These are phyloP conservation scores for Chelmon rostratus DNA, from an alignment of 2,797 vertebrate genomes.

Conservation along the genomic window DNA sequence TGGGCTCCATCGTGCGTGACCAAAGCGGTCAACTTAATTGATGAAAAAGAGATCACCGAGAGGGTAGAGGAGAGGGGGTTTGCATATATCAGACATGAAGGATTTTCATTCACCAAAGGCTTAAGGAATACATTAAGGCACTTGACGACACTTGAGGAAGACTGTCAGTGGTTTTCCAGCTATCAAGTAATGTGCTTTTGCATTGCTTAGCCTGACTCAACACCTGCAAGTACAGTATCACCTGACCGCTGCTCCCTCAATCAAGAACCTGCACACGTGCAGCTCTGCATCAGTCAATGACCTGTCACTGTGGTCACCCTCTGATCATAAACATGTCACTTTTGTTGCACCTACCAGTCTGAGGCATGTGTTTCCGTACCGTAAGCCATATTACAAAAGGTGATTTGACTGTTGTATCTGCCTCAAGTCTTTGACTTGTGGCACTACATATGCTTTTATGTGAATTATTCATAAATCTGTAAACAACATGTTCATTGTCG, in stretches of 20 bases:
- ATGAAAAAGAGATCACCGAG: conserved; percentile 68
- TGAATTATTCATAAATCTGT: not conserved
- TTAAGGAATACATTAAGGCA: conserved; percentile 42
- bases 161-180: not conserved
- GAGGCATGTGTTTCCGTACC: conserved; percentile 8
- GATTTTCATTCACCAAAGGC: conserved; percentile 42
- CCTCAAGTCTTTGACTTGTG: not conserved
- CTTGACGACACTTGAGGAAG: conserved; percentile 19
- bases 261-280: not conserved
- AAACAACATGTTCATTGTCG: not conserved
- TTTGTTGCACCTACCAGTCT: conserved; percentile 18
- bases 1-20: conserved; percentile 63
- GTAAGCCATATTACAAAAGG: not conserved
- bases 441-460: not conserved
- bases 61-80: conserved; percentile 41
- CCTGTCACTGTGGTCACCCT: not conserved
- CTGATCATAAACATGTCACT: not conserved
- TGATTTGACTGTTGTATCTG: not conserved
- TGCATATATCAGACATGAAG: conserved; percentile 64
- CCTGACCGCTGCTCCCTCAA: conserved; percentile 4
- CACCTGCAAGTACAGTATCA: conserved; percentile 7
- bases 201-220: conserved; percentile 22
- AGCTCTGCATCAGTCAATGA: conserved; percentile 1
- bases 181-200: not conserved
- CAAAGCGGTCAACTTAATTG: conserved; percentile 71